Percentiles rank a stretch among this genome's conserved stretches.
These are phyloP conservation scores for Morpho helenor DNA, from an alignment of 2,888 invertebrate genomes.

Conservation along the genomic window DNA sequence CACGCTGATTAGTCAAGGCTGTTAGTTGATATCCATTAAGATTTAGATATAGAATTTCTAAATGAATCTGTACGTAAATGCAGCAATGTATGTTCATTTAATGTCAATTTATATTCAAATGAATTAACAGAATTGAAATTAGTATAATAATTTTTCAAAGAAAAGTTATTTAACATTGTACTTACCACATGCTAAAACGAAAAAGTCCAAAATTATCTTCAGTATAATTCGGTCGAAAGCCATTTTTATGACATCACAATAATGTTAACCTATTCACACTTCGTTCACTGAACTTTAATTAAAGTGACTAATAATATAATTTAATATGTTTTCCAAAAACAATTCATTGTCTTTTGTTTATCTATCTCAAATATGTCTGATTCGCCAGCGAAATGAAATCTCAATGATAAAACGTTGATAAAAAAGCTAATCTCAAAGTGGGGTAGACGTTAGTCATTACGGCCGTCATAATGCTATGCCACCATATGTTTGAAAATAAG, in stretches of 20 bases:
- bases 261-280: too few species aligned
- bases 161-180: slow-evolving; percentile 16
- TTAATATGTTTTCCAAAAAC: background rate
- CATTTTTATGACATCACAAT: slow-evolving; percentile 33
- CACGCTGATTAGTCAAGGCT: too few species aligned
- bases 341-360: background rate
- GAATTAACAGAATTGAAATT: background rate
- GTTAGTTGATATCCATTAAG: background rate
- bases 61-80: background rate
- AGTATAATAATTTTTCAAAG: background rate
- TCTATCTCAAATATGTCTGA: slow-evolving; percentile 17
- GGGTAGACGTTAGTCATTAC: slow-evolving; percentile 37
- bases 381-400: slow-evolving; percentile 25
- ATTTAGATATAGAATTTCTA: background rate
- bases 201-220: slow-evolving; percentile 57
- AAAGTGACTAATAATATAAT: too few species aligned
- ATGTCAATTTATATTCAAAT: background rate
- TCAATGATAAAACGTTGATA: slow-evolving; percentile 38
- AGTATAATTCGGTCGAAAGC: slow-evolving; percentile 50
- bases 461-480: slow-evolving; percentile 13
- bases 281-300: too few species aligned
- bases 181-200: slow-evolving; percentile 55
- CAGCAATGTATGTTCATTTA: background rate
- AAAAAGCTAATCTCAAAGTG: slow-evolving; percentile 29
- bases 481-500: too few species aligned